A percentile compares a stretch with the other conserved stretches of the same genome.
Conservation (phyloP, 2,888 invertebrate species). For the Diaprepes abbreviatus region DNA sequence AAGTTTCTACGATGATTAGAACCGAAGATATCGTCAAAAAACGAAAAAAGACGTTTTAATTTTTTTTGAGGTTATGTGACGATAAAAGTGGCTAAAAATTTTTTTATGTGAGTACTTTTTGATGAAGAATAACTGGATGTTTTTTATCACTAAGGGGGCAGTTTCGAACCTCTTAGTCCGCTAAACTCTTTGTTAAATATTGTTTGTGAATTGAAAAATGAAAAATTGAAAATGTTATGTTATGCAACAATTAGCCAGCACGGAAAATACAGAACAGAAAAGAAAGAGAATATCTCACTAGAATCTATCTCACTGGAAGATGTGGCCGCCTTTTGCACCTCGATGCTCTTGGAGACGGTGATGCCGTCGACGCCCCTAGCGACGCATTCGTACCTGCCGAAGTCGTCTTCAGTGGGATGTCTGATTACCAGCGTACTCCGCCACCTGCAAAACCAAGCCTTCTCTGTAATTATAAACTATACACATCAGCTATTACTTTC, state of each 20-base stretch:
- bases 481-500: conserved; percentile 33
- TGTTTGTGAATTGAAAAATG: too few species aligned
- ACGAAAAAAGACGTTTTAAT: too few species aligned
- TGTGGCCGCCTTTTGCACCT: conserved; percentile 21
- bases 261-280: conserved; percentile 20
- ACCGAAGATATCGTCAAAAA: too few species aligned
- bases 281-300: conserved; percentile 41
- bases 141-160: too few species aligned
- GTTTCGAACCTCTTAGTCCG: too few species aligned
- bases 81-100: too few species aligned
- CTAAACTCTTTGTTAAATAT: too few species aligned
- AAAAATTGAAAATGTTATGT: background rate
- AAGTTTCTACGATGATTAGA: too few species aligned
- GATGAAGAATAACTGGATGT: too few species aligned
- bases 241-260: background rate
- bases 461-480: conserved; percentile 51
- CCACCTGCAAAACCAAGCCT: conserved; percentile 65
- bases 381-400: conserved; percentile 85
- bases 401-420: conserved; percentile 79
- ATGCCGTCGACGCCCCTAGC: conserved; percentile 79
- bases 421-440: conserved; percentile 87
- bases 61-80: too few species aligned
- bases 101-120: too few species aligned
- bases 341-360: conserved; percentile 22
- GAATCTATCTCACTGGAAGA: conserved; percentile 40